Conservation (phyloP, 2,888 invertebrate species). For the Nomada lathburiana region DNA sequence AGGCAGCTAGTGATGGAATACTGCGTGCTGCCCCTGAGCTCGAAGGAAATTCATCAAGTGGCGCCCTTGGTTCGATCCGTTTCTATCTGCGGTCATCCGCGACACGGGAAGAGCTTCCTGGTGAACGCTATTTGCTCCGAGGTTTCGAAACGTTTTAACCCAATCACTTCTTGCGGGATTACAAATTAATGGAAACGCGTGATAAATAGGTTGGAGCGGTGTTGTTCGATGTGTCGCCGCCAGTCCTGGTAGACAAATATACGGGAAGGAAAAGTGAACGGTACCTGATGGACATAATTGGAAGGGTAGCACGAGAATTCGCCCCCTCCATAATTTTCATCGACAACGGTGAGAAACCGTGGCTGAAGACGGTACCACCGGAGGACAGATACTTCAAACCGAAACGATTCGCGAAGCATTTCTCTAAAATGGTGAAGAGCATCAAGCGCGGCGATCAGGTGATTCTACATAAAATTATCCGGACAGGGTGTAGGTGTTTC, state of each 20-base stretch:
- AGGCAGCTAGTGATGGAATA: constrained; percentile 87
- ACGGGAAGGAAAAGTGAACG: constrained; percentile 88
- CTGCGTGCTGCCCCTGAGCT: constrained; percentile 87
- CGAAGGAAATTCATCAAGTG: constrained; percentile 75
- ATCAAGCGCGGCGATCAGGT: constrained; percentile 87
- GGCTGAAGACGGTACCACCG: constrained; percentile 88
- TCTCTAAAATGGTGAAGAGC: constrained; percentile 90
- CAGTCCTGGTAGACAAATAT: constrained; percentile 89
- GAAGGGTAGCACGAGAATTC: constrained; percentile 88
- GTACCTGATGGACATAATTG: constrained; percentile 88
- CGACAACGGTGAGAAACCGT: constrained; percentile 89
- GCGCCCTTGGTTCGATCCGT: constrained; percentile 76
- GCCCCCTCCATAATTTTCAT: constrained; percentile 91
- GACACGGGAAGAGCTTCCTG: constrained; percentile 90
- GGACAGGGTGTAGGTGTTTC: neutral
- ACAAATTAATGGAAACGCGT: neutral
- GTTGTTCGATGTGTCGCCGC: constrained; percentile 91
- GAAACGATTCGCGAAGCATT: constrained; percentile 88
- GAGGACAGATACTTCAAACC: constrained; percentile 89
- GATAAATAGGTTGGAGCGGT: constrained; percentile 87
- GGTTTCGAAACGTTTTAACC: constrained; percentile 52
- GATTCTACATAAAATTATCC: constrained; percentile 13
- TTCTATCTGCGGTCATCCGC: constrained; percentile 89
- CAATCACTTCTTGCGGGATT: neutral
- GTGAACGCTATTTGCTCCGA: constrained; percentile 91